Percentiles rank a stretch among this genome's conserved stretches.
phyloP scores from a whole-genome alignment of 1,140 invertebrate species.

The Caenorhabditis tropicalis region DNA sequence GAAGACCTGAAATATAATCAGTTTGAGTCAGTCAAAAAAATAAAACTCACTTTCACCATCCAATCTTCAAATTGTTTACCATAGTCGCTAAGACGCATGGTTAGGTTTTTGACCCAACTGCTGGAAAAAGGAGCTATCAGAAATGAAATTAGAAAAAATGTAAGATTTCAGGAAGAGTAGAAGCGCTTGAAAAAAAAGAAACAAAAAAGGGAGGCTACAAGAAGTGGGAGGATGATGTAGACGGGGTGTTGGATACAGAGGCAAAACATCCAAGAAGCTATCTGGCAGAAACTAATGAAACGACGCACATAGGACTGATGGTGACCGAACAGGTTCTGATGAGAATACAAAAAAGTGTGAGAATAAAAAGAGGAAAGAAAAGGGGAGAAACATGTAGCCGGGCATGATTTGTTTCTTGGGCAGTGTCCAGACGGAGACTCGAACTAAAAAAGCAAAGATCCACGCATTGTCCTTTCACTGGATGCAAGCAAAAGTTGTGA shows the following conservation, averaged over 20 bases:
- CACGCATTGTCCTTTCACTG: background rate
- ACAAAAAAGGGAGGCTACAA: background rate
- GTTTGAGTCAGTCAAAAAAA: background rate
- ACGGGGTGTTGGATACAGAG: background rate
- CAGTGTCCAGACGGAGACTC: background rate
- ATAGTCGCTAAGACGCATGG: constrained; percentile 39
- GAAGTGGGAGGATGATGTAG: background rate
- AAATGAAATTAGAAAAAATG: background rate
- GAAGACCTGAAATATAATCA: background rate
- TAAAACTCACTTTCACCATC: background rate
- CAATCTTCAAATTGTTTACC: constrained; percentile 45
- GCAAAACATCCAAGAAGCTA: constrained; percentile 37
- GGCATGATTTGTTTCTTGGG: background rate
- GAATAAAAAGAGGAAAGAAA: constrained; percentile 11
- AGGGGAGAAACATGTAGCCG: background rate
- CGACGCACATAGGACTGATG: background rate
- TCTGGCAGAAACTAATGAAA: constrained; percentile 43
- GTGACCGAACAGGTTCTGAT: constrained; percentile 27
- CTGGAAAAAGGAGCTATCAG: background rate
- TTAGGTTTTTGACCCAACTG: constrained; percentile 33
- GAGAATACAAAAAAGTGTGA: constrained; percentile 41
- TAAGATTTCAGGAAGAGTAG: too few relatives aligned
- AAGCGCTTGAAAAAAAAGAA: background rate
- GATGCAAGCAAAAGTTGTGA: background rate
- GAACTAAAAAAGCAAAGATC: background rate